Conservation (phyloP, 2,797 vertebrate species). For the Eulemur coronatus region DNA sequence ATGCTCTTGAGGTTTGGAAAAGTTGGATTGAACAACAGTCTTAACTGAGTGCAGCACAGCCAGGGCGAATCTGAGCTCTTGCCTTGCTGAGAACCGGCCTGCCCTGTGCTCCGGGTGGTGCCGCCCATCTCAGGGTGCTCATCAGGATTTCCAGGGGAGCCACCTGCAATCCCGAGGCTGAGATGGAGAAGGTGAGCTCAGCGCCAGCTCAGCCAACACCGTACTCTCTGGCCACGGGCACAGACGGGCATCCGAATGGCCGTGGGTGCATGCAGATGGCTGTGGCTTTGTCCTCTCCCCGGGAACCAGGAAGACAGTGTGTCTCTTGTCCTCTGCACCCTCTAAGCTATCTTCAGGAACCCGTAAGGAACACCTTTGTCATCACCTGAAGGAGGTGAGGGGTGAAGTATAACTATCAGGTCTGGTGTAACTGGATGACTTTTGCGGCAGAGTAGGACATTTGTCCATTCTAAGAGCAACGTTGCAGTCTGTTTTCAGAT, state of each 20-base stretch:
- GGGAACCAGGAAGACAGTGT: neutral
- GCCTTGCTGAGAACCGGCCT: neutral
- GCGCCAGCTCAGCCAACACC: neutral
- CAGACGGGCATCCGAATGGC: neutral
- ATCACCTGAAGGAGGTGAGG: neutral
- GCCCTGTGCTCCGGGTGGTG: neutral
- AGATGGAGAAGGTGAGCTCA: neutral
- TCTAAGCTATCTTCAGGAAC: neutral
- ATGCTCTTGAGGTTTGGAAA: neutral
- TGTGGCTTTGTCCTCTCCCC: neutral
- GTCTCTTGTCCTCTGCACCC: neutral
- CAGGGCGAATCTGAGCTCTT: fast-evolving
- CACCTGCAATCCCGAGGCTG: fast-evolving
- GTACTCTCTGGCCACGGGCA: fast-evolving
- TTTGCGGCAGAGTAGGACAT: neutral
- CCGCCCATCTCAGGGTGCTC: neutral
- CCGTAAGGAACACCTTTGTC: no score
- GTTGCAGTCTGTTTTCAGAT: neutral
- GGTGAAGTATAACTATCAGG: fast-evolving
- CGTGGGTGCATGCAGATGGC: fast-evolving
- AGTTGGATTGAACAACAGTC: fast-evolving
- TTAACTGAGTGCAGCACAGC: neutral
- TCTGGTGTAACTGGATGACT: neutral
- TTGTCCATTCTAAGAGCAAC: neutral
- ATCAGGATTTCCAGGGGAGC: neutral